Evolutionary conservation across 2,797 vertebrate genomes (phyloP).

Genomic region (Manis crassicaudata): DNA sequence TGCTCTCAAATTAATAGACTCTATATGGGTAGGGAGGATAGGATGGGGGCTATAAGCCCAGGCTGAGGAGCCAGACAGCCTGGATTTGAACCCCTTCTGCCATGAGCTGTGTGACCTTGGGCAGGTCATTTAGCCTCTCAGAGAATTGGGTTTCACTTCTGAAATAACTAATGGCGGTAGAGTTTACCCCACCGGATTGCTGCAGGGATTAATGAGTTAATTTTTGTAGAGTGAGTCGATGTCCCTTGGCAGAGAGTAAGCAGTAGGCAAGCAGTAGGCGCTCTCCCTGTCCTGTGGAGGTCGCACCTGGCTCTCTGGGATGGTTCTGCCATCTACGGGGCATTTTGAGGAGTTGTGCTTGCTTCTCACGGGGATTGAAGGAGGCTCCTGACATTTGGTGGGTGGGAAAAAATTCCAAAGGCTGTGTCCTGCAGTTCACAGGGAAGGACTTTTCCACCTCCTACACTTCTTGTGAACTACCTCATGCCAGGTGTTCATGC

Average conservation of each 20-base stretch:
- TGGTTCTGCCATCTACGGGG: too few species aligned
- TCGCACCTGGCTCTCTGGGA: background rate
- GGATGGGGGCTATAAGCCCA: background rate
- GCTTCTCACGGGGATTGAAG: background rate
- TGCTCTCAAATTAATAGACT: background rate
- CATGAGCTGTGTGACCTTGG: background rate
- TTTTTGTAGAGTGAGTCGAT: rapidly evolving
- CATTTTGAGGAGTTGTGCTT: background rate
- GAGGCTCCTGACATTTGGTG: background rate
- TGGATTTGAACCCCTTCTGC: background rate
- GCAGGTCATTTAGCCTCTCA: background rate
- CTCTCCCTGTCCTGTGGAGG: rapidly evolving
- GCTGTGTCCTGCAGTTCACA: background rate
- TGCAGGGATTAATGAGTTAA: background rate
- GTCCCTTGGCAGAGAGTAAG: background rate
- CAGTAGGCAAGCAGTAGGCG: rapidly evolving
- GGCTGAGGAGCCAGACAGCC: background rate
- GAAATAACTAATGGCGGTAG: background rate
- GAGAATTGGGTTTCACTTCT: background rate
- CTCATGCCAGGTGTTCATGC: background rate
- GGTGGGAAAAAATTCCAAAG: too few species aligned
- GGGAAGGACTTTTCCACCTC: background rate
- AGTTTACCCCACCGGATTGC: rapidly evolving
- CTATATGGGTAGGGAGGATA: background rate
- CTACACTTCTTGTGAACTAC: background rate